Base-by-base conservation (phyloP, 1,140 invertebrate genomes). In the Leptoteleia sp. region DNA sequence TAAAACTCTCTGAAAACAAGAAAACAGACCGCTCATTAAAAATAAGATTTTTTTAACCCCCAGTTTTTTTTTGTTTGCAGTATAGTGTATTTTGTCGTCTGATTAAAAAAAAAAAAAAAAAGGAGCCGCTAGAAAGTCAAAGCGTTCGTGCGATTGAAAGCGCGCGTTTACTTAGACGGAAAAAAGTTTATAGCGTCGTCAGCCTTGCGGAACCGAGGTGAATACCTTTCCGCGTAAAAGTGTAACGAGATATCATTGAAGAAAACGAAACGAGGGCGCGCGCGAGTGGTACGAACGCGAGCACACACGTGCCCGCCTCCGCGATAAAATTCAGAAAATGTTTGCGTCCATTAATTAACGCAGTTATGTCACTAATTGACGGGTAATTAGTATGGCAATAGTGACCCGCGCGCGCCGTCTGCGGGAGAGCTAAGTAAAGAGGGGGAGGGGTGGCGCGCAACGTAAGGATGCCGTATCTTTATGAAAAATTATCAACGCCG, bases 1-100 rank as follows among this genome's bases (percentile, higher is more conserved):
- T 98, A 99, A 92, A 99, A 99, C 91, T 99, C 98, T 90, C 98
- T 99, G 94, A 38, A 94, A 71, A 43, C 11, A 68, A 82, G 76
- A 71, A 71, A 27, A 64, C 3, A 11, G 35, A 45, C 7, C n/a
- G 25, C 27, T 55, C 54, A 54, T 75, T 75, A 75, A 59, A 54
- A 73, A 59, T 25, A 25, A 3, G 22, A 6, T 25, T n/a, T n/a
- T n/a, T n/a, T n/a, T n/a, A n/a, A n/a, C n/a, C n/a, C n/a, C n/a
- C n/a, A n/a, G n/a, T n/a, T 40, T 38, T 35, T 29, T 6, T 54
- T 54, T 7, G n/a, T 33, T 38, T 22, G 19, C 5, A 22, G 19
- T 5, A 5, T 5, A 22, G 7, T 4, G 31, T 25, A 29, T 29
- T 42, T 4, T 11, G 13, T 29, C 25, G 31, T 40, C 9, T 9